phyloP scores from a whole-genome alignment of 2,888 invertebrate species.

The Acleris sparsana region DNA sequence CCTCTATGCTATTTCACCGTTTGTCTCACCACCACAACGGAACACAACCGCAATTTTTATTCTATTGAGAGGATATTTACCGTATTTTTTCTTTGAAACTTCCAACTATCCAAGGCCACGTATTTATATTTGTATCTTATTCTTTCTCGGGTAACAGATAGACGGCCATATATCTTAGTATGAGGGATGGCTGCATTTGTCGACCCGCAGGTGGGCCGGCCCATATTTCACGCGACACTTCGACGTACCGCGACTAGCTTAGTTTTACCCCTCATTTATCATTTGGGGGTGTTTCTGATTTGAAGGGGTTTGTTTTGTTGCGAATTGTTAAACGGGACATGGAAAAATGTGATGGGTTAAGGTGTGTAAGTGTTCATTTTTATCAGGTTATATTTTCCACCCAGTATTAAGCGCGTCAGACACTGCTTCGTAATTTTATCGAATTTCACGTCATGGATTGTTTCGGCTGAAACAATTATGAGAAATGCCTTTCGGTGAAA shows the following conservation, averaged over 20 bases:
- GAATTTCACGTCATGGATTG: too few species aligned
- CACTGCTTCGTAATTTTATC: too few species aligned
- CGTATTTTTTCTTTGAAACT: too few species aligned
- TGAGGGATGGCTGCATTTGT: conserved; percentile 59
- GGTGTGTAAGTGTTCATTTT: too few species aligned
- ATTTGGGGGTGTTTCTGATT: conserved; percentile 40
- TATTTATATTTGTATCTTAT: conserved; percentile 17
- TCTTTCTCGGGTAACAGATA: conserved; percentile 27
- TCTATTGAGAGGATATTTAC: too few species aligned
- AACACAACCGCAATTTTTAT: too few species aligned
- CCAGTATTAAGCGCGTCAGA: too few species aligned
- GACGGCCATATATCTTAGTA: conserved; percentile 47
- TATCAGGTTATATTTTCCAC: too few species aligned
- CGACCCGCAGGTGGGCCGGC: conserved; percentile 48
- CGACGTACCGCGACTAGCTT: conserved; percentile 43
- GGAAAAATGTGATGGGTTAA: conserved; percentile 31
- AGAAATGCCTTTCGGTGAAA: too few species aligned
- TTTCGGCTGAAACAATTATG: too few species aligned
- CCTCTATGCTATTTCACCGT: too few species aligned
- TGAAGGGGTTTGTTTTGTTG: conserved; percentile 9
- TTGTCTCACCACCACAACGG: too few species aligned
- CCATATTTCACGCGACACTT: conserved; percentile 49
- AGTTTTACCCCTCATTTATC: conserved; percentile 52
- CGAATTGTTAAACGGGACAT: conserved; percentile 42
- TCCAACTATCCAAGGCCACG: not conserved